Evolutionary conservation across 2,113 vertebrate genomes (phyloP).

Genomic region (Pelobates fuscus): DNA sequence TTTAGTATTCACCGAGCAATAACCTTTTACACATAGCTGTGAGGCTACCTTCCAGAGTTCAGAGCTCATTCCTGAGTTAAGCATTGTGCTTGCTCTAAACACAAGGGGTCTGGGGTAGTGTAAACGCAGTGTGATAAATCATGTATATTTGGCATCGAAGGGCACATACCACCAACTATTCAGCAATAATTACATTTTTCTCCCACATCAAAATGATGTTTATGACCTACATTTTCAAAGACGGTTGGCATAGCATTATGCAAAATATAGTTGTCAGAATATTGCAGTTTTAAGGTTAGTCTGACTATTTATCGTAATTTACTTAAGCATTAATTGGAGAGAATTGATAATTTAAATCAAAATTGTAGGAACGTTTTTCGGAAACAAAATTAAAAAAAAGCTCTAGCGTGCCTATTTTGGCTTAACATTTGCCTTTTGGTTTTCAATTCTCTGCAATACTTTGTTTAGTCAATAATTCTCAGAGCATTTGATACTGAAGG

Average conservation of each 20-base stretch:
- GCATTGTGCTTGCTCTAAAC: background rate
- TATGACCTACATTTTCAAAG: too few species aligned
- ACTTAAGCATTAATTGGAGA: conserved; percentile 56
- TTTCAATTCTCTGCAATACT: too few species aligned
- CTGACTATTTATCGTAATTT: too few species aligned
- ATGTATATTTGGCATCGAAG: conserved; percentile 61
- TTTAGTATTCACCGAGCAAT: background rate
- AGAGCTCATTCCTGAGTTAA: background rate
- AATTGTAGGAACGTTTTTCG: too few species aligned
- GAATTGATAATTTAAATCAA: conserved; percentile 58
- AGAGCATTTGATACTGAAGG: too few species aligned
- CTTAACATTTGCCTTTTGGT: too few species aligned
- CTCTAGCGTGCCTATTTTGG: too few species aligned
- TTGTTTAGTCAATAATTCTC: too few species aligned
- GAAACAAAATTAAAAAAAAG: too few species aligned
- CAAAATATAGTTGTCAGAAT: too few species aligned
- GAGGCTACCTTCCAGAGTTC: background rate
- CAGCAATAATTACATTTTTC: conserved; percentile 48
- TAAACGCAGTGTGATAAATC: background rate
- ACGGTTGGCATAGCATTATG: too few species aligned
- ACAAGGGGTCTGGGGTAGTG: background rate
- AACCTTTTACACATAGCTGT: background rate
- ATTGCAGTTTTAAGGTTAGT: too few species aligned
- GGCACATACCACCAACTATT: conserved; percentile 61
- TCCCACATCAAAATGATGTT: background rate